Conservation (phyloP, 2,113 vertebrate species). For the Accipiter cooperii region DNA sequence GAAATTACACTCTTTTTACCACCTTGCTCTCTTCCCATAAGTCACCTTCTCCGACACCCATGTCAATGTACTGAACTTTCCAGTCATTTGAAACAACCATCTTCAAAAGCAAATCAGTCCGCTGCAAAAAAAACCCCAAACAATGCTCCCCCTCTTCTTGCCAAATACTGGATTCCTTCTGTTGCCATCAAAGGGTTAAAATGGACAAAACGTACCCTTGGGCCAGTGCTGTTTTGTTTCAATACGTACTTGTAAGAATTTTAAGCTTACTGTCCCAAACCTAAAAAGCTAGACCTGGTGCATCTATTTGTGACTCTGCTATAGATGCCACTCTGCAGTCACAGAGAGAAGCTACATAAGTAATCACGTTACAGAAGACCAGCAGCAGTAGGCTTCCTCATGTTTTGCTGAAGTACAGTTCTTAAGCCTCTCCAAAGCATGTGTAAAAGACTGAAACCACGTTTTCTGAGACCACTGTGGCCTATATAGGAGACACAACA, state of each 20-base stretch:
- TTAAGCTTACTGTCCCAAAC: background rate
- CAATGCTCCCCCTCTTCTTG: background rate
- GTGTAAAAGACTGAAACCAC: background rate
- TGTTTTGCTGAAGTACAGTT: background rate
- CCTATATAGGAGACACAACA: background rate
- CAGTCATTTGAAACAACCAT: background rate
- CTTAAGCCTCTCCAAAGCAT: background rate
- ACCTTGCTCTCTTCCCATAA: background rate
- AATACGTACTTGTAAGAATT: background rate
- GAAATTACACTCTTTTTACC: background rate
- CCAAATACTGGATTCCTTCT: background rate
- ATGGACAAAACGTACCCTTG: background rate
- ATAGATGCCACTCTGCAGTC: background rate
- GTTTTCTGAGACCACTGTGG: background rate
- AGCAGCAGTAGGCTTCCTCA: background rate
- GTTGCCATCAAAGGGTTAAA: background rate
- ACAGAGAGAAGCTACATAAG: background rate
- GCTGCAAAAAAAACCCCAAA: background rate
- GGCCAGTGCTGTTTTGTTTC: background rate
- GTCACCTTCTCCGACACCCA: background rate
- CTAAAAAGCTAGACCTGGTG: too few relatives aligned
- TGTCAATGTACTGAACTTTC: background rate
- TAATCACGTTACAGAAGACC: background rate
- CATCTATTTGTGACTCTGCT: fast-evolving
- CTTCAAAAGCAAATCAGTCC: background rate